phyloP scores from a whole-genome alignment of 2,888 invertebrate species.

The Meiosimyza platycephala region DNA sequence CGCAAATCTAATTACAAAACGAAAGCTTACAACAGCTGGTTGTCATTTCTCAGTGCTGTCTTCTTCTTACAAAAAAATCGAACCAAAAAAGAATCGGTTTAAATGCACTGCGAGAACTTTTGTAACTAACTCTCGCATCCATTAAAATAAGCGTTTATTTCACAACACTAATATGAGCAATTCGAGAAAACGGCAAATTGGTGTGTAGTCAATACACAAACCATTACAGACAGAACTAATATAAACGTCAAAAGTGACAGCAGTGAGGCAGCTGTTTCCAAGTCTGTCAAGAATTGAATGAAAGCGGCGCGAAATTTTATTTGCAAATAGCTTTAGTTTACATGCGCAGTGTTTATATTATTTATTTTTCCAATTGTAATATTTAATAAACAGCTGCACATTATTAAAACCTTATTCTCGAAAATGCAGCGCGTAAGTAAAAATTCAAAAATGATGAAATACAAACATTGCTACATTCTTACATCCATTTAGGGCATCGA shows the following conservation, averaged over 20 bases:
- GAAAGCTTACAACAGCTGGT: too few relatives aligned
- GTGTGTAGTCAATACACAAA: too few relatives aligned
- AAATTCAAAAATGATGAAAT: not conserved
- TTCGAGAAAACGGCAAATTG: too few relatives aligned
- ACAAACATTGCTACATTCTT: not conserved
- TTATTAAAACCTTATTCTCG: not conserved
- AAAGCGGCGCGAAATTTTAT: conserved; percentile 9
- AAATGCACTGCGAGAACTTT: too few relatives aligned
- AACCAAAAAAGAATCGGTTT: too few relatives aligned
- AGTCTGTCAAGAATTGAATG: not conserved
- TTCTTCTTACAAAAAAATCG: too few relatives aligned
- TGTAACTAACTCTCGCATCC: too few relatives aligned
- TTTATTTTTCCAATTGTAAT: not conserved
- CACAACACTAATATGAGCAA: too few relatives aligned
- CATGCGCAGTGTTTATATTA: not conserved
- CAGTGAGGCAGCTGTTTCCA: not conserved
- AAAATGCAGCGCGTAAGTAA: conserved; percentile 58
- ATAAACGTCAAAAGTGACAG: not conserved
- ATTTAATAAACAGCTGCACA: not conserved
- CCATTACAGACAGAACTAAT: too few relatives aligned
- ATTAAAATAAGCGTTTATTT: too few relatives aligned
- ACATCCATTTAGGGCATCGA: conserved; percentile 51
- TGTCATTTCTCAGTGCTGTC: too few relatives aligned
- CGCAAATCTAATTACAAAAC: too few relatives aligned
- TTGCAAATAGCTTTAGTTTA: not conserved